Evolutionary conservation across 35 echinoderm and acorn worm genomes (phyloP), one percentile per base, ranked within the genome.

Genomic region (Apostichopus parvimensis): DNA sequence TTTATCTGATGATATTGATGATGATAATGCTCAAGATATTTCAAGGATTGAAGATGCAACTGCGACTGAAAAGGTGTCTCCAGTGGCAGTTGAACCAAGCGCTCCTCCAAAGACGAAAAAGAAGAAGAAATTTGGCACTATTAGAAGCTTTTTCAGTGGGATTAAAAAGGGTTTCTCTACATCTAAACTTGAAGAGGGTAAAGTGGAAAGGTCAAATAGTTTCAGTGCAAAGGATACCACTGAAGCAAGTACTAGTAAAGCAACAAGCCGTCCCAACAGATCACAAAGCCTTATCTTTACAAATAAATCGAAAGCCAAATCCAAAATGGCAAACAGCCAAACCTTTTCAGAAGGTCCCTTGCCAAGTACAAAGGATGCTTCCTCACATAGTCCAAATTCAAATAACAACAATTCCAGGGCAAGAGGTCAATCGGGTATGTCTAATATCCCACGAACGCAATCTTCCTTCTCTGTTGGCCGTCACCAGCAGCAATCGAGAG

Each of bases 331-430:
- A 26, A 58, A 79, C 77, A 78, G 72, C 59, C 13, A 91, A 21
- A 91, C 52, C 8, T 78, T 78, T 10, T 77, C 71, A 78, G 89
- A 91, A 18, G 76, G 53, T 26, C 5, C 68, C 78, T 10, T 82
- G 14, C 23, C 54, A 17, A 77, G 70, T 12, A 21, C 5, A 20
- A 79, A 77, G n/a, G 76, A 91, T 57, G 17, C 4, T 4, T 79
- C 53, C 7, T 15, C 54, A 14, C 14, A 34, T 1, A 77, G 54
- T 60, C 72, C 54, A 8, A 78, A 77, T 25, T 53, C 18, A 21
- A 91, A 91, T 25, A 91, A 91, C 68, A 90, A 90, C 52, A 91
- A 91, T 68, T 91, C 86, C 20, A 68, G 86, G 64, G 11, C 61
- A 73, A 73, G 60, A 73, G 24, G 13, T 68, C 86, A 72, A 9